These are phyloP conservation scores for Agonopterix subpropinquella DNA, from an alignment of 2,888 invertebrate species.

Conservation along the genomic window DNA sequence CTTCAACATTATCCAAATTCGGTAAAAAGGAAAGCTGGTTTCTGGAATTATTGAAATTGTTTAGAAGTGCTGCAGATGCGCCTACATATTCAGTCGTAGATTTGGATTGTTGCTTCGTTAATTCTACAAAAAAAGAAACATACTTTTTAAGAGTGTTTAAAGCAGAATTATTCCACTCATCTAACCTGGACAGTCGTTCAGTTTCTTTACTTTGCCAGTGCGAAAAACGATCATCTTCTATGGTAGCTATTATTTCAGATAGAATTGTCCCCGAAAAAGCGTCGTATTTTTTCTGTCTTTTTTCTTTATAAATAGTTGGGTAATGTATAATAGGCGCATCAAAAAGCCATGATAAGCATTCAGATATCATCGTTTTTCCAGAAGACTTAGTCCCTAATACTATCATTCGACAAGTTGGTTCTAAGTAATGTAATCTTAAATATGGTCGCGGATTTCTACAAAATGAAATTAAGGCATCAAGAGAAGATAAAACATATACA, in stretches of 20 bases:
- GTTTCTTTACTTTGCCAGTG: slow-evolving; percentile 54
- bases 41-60: slow-evolving; percentile 22
- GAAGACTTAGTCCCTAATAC: slow-evolving; percentile 76
- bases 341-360: slow-evolving; percentile 71
- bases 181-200: slow-evolving; percentile 42
- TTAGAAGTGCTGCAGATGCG: slow-evolving; percentile 11
- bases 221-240: slow-evolving; percentile 46
- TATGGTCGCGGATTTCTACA: slow-evolving; percentile 78
- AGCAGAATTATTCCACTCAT: slow-evolving; percentile 46
- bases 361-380: slow-evolving; percentile 76
- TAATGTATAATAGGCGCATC: slow-evolving; percentile 62
- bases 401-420: slow-evolving; percentile 75
- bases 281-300: slow-evolving; percentile 41
- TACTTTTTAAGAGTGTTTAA: slow-evolving; percentile 28
- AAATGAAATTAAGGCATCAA: slow-evolving; percentile 69
- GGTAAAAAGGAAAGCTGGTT: slow-evolving; percentile 34
- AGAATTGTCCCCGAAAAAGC: slow-evolving; percentile 42
- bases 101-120: slow-evolving; percentile 13
- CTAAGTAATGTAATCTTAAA: slow-evolving; percentile 73
- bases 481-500: slow-evolving; percentile 75
- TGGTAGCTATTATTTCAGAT: slow-evolving; percentile 53
- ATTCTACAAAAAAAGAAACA: slow-evolving; percentile 26
- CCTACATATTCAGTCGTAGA: background rate
- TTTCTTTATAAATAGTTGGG: slow-evolving; percentile 27
- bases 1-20: slow-evolving; percentile 36